Percentiles rank a stretch among this genome's conserved stretches.
Conservation (phyloP, 2,113 vertebrate species). For the Isurus oxyrinchus region DNA sequence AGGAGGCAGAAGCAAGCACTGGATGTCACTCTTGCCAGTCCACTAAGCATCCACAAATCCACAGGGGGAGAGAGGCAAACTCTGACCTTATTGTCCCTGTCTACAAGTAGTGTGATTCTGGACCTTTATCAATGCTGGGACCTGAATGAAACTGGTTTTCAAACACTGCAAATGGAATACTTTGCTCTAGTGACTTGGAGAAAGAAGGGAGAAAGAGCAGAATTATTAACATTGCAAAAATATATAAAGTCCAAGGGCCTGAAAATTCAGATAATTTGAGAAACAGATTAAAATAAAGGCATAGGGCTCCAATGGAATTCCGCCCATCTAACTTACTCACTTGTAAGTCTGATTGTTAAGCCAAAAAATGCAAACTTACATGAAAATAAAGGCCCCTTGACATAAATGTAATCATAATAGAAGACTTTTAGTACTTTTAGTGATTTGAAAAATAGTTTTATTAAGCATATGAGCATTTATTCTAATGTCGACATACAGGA, state of each 20-base stretch:
- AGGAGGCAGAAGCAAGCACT: neutral
- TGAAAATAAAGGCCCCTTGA: neutral
- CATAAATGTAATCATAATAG: neutral
- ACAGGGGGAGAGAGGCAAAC: neutral
- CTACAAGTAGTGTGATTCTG: neutral
- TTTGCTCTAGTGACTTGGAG: neutral
- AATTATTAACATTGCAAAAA: neutral
- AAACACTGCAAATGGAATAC: neutral
- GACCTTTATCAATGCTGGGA: neutral
- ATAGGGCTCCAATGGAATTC: neutral
- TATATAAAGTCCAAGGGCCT: neutral
- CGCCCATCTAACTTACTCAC: neutral
- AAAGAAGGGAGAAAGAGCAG: neutral
- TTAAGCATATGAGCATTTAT: neutral
- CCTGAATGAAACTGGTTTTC: neutral
- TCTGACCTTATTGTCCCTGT: neutral
- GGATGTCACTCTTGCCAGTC: neutral
- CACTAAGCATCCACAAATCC: neutral
- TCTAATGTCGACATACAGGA: neutral
- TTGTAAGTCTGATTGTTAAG: neutral
- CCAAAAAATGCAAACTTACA: neutral
- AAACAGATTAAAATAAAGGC: conserved; percentile 10
- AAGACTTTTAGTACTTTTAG: neutral
- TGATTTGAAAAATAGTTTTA: neutral
- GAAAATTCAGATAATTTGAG: neutral